Conservation (phyloP, 1,140 invertebrate genomes). For the Cydia amplana region DNA sequence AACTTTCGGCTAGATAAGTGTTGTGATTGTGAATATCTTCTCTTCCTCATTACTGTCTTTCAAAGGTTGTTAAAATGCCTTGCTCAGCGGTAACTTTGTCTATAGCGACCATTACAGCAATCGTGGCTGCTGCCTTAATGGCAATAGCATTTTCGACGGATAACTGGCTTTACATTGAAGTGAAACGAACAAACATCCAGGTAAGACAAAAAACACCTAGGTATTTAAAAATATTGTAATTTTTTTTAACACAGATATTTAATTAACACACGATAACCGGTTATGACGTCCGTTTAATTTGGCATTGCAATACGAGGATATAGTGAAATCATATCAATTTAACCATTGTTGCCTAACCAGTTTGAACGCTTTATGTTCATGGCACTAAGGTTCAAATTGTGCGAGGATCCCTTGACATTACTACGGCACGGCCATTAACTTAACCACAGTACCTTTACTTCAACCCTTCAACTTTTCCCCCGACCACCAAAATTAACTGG, state of each 20-base stretch:
- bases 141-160: constrained; percentile 96
- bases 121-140: constrained; percentile 93
- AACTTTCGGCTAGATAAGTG: constrained; percentile 67
- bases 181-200: constrained; percentile 92
- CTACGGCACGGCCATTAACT: no score
- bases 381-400: not conserved
- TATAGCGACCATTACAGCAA: constrained; percentile 95
- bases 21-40: constrained; percentile 73
- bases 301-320: constrained; percentile 1
- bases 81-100: constrained; percentile 96
- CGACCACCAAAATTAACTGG: not conserved
- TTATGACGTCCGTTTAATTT: not conserved
- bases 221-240: not conserved
- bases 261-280: not conserved
- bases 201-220: constrained; percentile 79
- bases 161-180: constrained; percentile 96
- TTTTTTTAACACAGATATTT: not conserved
- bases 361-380: not conserved
- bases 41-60: constrained; percentile 60
- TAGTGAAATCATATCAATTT: not conserved
- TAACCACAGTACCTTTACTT: not conserved
- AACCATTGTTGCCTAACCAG: not conserved
- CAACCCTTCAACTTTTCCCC: not conserved
- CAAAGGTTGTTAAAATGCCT: constrained; percentile 86
- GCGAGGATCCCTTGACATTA: not conserved